Evolutionary conservation across 2,888 invertebrate genomes (phyloP).

Genomic region (Netelia fuscicornis): DNA sequence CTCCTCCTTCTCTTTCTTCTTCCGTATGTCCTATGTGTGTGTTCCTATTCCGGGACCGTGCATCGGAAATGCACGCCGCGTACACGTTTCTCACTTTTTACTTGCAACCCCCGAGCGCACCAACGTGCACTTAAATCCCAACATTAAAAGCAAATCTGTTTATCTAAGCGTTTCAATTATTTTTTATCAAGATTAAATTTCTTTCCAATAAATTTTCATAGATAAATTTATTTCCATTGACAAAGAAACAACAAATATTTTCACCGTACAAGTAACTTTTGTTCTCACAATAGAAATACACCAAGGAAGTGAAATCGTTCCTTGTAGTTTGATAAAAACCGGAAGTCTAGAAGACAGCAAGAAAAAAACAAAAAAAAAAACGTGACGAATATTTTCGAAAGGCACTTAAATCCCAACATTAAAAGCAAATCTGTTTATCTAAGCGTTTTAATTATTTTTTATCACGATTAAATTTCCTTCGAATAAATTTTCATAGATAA

Average conservation of each 20-base stretch:
- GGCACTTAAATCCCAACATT: neutral
- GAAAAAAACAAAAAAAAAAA: neutral
- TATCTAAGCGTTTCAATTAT: no score
- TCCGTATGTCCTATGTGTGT: neutral
- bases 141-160: neutral
- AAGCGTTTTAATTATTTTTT: no score
- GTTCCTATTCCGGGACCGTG: constrained; percentile 24
- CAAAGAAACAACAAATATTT: no score
- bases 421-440: neutral
- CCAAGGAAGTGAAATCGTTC: neutral
- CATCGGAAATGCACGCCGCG: constrained; percentile 3
- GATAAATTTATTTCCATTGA: no score
- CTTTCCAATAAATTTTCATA: no score
- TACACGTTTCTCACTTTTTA: neutral
- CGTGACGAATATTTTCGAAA: neutral
- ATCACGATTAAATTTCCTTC: no score
- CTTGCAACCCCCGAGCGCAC: neutral
- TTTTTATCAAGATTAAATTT: no score
- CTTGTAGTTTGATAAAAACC: neutral
- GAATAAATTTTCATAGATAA: no score
- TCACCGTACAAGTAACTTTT: no score
- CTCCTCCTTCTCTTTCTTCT: constrained; percentile 3
- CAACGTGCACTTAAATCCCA: neutral
- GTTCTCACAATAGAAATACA: neutral
- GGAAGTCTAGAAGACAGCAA: no score